A percentile compares a stretch with the other conserved stretches of the same genome.
Conservation (phyloP, 2,888 invertebrate species). For the Watsonalla binaria region DNA sequence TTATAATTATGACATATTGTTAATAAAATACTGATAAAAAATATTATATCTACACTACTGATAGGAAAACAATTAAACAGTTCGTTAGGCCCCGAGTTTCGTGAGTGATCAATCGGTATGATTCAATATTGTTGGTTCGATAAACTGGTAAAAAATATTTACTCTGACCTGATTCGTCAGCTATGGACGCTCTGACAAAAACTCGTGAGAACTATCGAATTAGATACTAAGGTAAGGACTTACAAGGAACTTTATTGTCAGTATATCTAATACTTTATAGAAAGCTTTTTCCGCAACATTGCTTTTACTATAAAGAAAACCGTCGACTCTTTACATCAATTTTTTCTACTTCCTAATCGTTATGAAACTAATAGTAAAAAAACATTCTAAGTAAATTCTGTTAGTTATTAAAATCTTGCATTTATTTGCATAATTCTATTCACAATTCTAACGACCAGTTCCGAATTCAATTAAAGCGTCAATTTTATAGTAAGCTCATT, state of each 20-base stretch:
- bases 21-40: constrained; percentile 17
- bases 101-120: constrained; percentile 19
- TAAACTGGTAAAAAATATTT: constrained; percentile 22
- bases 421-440: background rate
- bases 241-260: background rate
- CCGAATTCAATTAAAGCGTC: background rate
- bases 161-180: constrained; percentile 7
- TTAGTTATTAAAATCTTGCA: background rate
- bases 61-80: constrained; percentile 25
- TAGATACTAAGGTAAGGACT: constrained; percentile 2
- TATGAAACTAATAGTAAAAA: too few species aligned
- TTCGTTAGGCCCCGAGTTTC: constrained; percentile 41
- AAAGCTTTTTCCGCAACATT: background rate
- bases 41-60: constrained; percentile 34
- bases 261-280: background rate
- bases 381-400: background rate
- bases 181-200: constrained; percentile 10
- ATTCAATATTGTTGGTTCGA: constrained; percentile 19
- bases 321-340: too few species aligned
- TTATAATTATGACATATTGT: constrained; percentile 26
- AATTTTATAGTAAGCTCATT: background rate
- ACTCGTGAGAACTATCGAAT: constrained; percentile 30
- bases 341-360: too few species aligned
- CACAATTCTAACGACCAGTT: background rate
- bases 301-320: background rate